Evolutionary conservation across 2,797 vertebrate species (phyloP), one percentile per base, ranked within the genome.

Genomic region (Holocentrus rufus): DNA sequence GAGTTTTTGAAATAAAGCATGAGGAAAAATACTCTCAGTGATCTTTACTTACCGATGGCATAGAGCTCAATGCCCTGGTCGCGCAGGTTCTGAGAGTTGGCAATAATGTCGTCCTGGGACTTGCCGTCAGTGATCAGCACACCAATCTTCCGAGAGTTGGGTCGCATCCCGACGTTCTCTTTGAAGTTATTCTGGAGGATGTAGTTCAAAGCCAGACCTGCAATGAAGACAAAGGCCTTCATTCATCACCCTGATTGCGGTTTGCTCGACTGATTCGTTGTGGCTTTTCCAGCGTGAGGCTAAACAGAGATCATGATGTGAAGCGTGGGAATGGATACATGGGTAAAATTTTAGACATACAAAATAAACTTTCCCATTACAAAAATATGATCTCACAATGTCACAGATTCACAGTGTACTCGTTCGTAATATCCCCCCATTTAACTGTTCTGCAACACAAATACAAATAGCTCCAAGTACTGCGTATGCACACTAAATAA

Each of bases 41-140:
- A 14, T 36, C 8, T 44, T 14, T 10, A 61, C 94, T 93, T 90
- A 99, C 98, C 98, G 22, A 99, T 91, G 72, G 98, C 98, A 60
- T 97, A 99, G n/a, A 99, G 93, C 89, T 98, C 97, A 30, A 99
- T 93, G 76, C 90, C 93, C 42, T 94, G 77, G 47, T 95, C 94
- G 42, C 95, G 95, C 75, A 99, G 89, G 66, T 79, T 96, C 89
- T 95, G 93, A 70, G 98, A 97, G 82, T 95, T 95, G 18, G 25
- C 15, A 0, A 91, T 91, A 52, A 99, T 96, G 1, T 98, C 98
- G 52, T 99, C 98, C 85, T 99, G 98, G 22, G 98, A 99, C 87
- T 99, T 99, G 72, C 98, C 98, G 11, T 99, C 98, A 56, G 98
- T 99, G 81, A 99, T 92, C 76, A 99, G 93, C 66, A 99, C 96